phyloP scores from a whole-genome alignment of 2,888 invertebrate genomes.

The Palloptera scutellata region DNA sequence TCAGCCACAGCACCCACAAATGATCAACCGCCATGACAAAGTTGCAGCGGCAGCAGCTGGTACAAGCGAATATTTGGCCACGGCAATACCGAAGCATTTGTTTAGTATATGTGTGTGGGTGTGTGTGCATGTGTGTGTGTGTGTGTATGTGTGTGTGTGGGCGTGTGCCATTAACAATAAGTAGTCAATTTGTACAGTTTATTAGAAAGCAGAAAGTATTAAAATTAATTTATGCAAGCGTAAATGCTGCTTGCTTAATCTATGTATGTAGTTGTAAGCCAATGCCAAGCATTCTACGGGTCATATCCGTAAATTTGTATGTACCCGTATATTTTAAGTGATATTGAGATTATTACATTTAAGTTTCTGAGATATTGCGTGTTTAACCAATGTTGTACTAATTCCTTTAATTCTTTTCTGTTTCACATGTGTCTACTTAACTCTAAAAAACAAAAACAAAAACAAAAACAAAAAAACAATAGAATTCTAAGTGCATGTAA shows the following conservation, averaged over 20 bases:
- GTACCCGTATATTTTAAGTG: no score
- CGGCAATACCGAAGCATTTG: constrained; percentile 47
- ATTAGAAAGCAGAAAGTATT: constrained; percentile 33
- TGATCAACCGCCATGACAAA: constrained; percentile 58
- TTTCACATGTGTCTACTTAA: no score
- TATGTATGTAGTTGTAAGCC: constrained; percentile 6
- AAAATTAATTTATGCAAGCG: constrained; percentile 24
- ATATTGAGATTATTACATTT: no score
- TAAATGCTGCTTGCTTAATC: no score
- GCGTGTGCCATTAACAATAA: constrained; percentile 27
- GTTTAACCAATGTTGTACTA: no score
- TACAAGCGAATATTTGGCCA: constrained; percentile 21
- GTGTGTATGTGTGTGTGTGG: constrained; percentile 14
- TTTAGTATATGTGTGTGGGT: constrained; percentile 38
- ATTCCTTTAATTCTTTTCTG: no score
- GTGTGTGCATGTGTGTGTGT: constrained; percentile 1
- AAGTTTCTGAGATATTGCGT: no score
- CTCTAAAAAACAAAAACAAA: no score
- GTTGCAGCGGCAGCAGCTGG: constrained; percentile 25
- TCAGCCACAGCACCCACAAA: constrained; percentile 45
- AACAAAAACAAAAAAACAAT: no score
- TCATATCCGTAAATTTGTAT: no score
- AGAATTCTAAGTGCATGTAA: no score
- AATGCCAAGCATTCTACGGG: constrained; percentile 36
- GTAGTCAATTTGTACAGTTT: constrained; percentile 32